Conservation (phyloP, 2,888 invertebrate species). For the Carcina quercana region DNA sequence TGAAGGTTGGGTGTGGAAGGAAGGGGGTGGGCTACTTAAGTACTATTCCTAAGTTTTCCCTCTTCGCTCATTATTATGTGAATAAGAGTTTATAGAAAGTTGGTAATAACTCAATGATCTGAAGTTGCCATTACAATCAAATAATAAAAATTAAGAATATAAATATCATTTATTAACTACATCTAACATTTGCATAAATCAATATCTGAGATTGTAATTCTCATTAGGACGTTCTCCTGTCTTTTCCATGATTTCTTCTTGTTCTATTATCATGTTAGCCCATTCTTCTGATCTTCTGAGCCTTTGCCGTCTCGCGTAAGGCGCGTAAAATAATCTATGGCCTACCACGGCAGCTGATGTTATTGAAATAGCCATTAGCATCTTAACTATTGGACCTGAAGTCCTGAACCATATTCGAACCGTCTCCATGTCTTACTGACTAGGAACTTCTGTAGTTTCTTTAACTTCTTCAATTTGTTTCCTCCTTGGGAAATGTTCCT, state of each 20-base stretch:
- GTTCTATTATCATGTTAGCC: slow-evolving; percentile 49
- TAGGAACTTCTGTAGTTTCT: slow-evolving; percentile 8
- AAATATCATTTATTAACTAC: slow-evolving; percentile 1
- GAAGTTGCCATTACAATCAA: no score
- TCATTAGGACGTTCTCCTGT: slow-evolving; percentile 3
- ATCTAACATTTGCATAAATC: slow-evolving; percentile 1
- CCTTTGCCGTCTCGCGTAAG: slow-evolving; percentile 33
- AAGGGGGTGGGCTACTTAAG: no score
- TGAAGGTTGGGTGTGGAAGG: no score
- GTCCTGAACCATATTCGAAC: slow-evolving; percentile 31
- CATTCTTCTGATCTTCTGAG: slow-evolving; percentile 46
- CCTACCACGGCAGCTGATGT: slow-evolving; percentile 36
- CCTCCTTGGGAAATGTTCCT: slow-evolving; percentile 32
- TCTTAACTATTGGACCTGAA: slow-evolving; percentile 45
- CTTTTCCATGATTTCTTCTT: slow-evolving; percentile 36
- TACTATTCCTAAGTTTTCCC: no score
- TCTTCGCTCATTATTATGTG: no score
- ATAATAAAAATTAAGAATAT: background rate
- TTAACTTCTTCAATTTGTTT: slow-evolving; percentile 14
- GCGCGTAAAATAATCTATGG: slow-evolving; percentile 38
- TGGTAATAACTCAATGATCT: no score
- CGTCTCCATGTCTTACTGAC: slow-evolving; percentile 34
- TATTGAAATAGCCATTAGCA: slow-evolving; percentile 50
- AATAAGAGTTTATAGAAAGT: no score
- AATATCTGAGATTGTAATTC: slow-evolving; percentile 5